Base-by-base conservation (phyloP, 2,797 vertebrate genomes). In the Austrolebias charrua region DNA sequence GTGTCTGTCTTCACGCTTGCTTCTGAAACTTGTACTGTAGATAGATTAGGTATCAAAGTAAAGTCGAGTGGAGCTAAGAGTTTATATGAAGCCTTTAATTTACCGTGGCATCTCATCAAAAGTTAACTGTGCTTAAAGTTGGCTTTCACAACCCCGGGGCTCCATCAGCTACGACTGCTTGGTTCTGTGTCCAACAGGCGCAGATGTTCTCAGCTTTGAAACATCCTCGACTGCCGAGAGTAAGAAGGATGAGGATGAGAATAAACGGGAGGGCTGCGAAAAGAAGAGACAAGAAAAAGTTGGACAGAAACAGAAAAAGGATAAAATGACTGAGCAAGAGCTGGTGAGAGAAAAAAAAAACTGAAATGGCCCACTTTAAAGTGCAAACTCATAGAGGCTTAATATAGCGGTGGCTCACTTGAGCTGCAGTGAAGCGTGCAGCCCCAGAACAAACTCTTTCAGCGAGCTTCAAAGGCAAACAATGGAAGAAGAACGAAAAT, bases 91-190 rank as follows among this genome's bases (percentile, higher is more conserved):
- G 35, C 72, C 63, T 48, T 71, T 85, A 81, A 87, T 76, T 71
- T 75, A 79, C 61, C 78, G 63, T 79, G 88, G 87, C 81, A 83
- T 81, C 75, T 78, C 51, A 81, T 83, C 81, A 80, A 76, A 85
- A 83, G 84, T 87, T 75, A 78, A 85, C 79, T 63, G 71, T 16
- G 69, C 65, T 84, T 69, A 50, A 82, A 86, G 81, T 86, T 29
- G 54, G 24, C 73, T 67, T 72, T 58, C 52, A 15, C 61, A 54
- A 61, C 69, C 71, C 51, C 14, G 14, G 45, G 79, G 75, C 79
- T 65, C n/a, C 15, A 69, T 65, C 63, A 40, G 48, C 71, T 31
- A 13, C 28, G 68, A 82, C 63, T 71, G 72, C 69, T 63, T 24
- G 64, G 69, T 56, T 43, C 71, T 8, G 71, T 59, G 74, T 82